These are phyloP conservation scores for Papio anubis DNA, from an alignment of 2,113 vertebrate genomes.

Conservation along the genomic window DNA sequence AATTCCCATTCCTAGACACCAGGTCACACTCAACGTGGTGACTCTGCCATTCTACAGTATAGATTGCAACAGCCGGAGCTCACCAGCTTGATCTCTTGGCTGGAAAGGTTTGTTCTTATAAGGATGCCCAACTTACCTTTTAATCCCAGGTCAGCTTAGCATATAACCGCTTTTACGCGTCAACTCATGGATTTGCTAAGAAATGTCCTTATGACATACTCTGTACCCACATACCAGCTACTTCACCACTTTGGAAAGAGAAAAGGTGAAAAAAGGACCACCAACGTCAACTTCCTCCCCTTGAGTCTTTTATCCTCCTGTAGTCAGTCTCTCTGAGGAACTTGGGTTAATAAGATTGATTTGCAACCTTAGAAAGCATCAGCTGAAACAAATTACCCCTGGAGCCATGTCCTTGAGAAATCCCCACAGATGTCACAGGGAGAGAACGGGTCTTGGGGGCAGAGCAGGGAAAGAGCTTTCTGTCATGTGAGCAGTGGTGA, in stretches of 20 bases:
- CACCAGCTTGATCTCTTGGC: not conserved
- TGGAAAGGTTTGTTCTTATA: not conserved
- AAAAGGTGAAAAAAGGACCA: too few relatives aligned
- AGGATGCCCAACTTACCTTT: not conserved
- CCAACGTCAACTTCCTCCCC: fast-evolving
- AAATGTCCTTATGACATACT: not conserved
- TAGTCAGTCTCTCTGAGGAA: not conserved
- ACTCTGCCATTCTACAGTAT: not conserved
- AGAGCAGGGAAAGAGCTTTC: not conserved
- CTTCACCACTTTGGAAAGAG: not conserved
- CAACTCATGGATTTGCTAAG: not conserved
- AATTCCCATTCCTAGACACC: not conserved
- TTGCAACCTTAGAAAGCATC: not conserved
- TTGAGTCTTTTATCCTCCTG: not conserved
- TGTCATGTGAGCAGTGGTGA: not conserved
- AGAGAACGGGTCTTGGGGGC: not conserved
- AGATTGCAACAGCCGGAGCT: not conserved
- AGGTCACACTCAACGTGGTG: fast-evolving
- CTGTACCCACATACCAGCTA: not conserved
- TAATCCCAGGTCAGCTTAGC: too few relatives aligned
- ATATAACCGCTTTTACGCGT: not conserved
- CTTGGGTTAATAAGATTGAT: not conserved
- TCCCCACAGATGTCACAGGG: too few relatives aligned
- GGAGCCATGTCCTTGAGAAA: not conserved
- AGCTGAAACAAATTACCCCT: constrained; percentile 39